Evolutionary conservation across 2,888 invertebrate species (phyloP).

Genomic region (Drosophila nr. perissopoda): DNA sequence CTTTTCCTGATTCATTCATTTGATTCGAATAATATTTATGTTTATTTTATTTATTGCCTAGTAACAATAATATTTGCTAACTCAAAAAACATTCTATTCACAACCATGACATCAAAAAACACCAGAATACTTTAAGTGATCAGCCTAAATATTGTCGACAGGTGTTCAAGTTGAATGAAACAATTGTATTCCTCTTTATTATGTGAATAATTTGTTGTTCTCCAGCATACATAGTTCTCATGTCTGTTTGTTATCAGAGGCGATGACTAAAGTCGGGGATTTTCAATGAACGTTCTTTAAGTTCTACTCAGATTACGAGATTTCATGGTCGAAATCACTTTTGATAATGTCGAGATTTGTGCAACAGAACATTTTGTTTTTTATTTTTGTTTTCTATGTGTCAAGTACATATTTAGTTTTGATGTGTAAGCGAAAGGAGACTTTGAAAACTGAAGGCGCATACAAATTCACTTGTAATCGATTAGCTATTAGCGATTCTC

Average conservation of each 20-base stretch:
- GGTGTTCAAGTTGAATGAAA: conserved; percentile 29
- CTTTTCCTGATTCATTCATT: not conserved
- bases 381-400: not conserved
- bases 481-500: not conserved
- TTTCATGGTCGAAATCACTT: conserved; percentile 10
- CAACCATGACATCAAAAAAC: conserved; percentile 8
- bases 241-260: conserved; percentile 28
- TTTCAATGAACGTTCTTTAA: conserved; percentile 20
- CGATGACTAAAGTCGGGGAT: conserved; percentile 37
- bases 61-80: not conserved
- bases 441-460: not conserved
- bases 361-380: not conserved
- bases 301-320: conserved; percentile 1
- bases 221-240: conserved; percentile 7
- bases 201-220: conserved; percentile 14
- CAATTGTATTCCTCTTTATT: conserved; percentile 5
- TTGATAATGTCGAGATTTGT: conserved; percentile 8
- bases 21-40: not conserved
- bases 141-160: conserved; percentile 21
- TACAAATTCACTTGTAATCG: not conserved
- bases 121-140: conserved; percentile 4
- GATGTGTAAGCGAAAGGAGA: not conserved
- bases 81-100: not conserved
- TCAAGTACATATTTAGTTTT: conserved; percentile 6
- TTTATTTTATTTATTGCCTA: not conserved